phyloP scores from a whole-genome alignment of 2,797 vertebrate species.

The Petrocephalus schoutedeni region DNA sequence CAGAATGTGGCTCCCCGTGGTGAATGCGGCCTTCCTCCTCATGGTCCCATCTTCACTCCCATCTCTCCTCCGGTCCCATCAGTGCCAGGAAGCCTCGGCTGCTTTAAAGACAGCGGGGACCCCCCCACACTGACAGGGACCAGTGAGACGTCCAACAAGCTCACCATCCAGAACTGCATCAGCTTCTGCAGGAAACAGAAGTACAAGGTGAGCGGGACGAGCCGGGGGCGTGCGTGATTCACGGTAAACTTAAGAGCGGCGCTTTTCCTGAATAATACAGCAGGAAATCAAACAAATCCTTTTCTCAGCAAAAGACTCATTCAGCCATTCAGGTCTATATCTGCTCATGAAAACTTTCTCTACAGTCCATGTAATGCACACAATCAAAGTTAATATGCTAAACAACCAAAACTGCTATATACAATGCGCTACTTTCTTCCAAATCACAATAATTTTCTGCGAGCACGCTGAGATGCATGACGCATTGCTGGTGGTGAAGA shows the following conservation, averaged over 20 bases:
- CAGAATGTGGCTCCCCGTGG: not conserved
- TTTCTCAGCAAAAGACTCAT: not conserved
- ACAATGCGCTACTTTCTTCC: not conserved
- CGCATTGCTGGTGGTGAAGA: not conserved
- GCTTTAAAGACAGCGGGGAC: conserved; percentile 89
- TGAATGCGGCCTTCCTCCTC: not conserved
- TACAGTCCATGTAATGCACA: not conserved
- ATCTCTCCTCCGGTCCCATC: conserved; percentile 33
- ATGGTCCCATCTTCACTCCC: not conserved
- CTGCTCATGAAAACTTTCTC: not conserved
- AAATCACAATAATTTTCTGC: not conserved
- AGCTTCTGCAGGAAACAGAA: conserved; percentile 84
- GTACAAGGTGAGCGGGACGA: conserved; percentile 73
- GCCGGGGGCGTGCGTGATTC: not conserved
- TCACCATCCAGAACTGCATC: conserved; percentile 92
- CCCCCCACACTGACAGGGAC: conserved; percentile 82
- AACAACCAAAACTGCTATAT: not conserved
- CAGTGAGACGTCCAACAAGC: conserved; percentile 87
- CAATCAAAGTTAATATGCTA: not conserved
- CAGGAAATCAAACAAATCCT: not conserved
- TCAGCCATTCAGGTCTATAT: not conserved
- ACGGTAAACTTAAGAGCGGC: not conserved
- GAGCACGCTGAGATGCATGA: not conserved
- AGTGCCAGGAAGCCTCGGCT: conserved; percentile 96
- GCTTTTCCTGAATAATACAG: not conserved